Evolutionary conservation across 2,888 invertebrate genomes (phyloP).

Genomic region (Thera obeliscata): DNA sequence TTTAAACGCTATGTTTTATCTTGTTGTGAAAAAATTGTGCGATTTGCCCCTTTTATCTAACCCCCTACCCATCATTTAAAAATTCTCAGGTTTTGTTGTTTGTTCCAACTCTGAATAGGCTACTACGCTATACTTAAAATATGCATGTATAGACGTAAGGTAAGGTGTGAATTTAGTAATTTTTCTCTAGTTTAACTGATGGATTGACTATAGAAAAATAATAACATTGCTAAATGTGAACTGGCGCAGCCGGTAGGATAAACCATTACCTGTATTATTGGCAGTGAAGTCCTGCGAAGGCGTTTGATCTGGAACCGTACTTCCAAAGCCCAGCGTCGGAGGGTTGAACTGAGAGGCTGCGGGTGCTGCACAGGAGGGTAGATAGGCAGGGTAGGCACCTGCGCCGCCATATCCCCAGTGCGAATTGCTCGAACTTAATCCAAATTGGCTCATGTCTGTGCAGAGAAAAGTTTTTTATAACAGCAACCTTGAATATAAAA

Average conservation of each 20-base stretch:
- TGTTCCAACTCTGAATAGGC: too few relatives aligned
- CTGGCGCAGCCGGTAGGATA: conserved; percentile 3
- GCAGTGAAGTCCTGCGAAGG: conserved; percentile 84
- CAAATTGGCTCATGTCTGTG: conserved; percentile 94
- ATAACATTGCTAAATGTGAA: neutral
- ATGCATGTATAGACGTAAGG: too few relatives aligned
- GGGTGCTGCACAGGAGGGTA: conserved; percentile 91
- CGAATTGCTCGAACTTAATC: conserved; percentile 92
- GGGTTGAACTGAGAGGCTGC: conserved; percentile 89
- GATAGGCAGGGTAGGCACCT: conserved; percentile 93
- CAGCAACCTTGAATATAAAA: too few relatives aligned
- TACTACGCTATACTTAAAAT: too few relatives aligned
- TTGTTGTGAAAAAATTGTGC: too few relatives aligned
- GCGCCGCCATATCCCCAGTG: conserved; percentile 95
- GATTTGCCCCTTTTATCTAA: too few relatives aligned
- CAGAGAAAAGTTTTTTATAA: conserved; percentile 30
- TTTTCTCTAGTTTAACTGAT: neutral
- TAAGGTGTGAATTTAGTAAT: too few relatives aligned
- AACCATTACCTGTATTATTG: conserved; percentile 79
- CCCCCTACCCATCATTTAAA: too few relatives aligned
- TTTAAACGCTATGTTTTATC: neutral
- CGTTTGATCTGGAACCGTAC: conserved; percentile 87
- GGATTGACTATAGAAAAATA: neutral
- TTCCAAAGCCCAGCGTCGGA: conserved; percentile 89
- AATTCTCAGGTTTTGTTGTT: too few relatives aligned